These are phyloP conservation scores for Tridacna gigas DNA, from an alignment of 2,888 invertebrate genomes.

Conservation along the genomic window DNA sequence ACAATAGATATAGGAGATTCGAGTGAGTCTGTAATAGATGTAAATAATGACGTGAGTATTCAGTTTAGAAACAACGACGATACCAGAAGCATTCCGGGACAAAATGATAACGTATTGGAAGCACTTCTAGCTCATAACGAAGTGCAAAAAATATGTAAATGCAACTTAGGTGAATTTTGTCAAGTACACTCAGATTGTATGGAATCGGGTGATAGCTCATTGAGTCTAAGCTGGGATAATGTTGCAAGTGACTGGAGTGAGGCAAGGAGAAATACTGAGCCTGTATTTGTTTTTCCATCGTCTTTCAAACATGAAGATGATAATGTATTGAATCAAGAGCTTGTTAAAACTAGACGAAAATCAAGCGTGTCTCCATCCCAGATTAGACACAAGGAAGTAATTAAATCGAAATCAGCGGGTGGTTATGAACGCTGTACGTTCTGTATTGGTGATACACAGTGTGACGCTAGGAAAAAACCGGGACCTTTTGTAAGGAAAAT, in stretches of 20 bases:
- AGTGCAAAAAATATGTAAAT: conserved; percentile 36
- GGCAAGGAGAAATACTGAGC: conserved; percentile 60
- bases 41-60: conserved; percentile 17
- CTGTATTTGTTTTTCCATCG: conserved; percentile 39
- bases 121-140: not conserved
- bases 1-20: conserved; percentile 5
- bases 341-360: not conserved
- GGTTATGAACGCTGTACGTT: not conserved
- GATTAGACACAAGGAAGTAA: conserved; percentile 14
- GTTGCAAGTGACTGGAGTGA: conserved; percentile 59
- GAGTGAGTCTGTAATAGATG: conserved; percentile 8
- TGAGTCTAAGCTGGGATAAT: conserved; percentile 63
- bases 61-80: conserved; percentile 5
- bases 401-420: conserved; percentile 9
- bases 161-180: conserved; percentile 49
- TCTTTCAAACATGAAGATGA: conserved; percentile 40
- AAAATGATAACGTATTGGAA: not conserved
- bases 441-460: not conserved
- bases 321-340: not conserved
- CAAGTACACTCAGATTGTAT: conserved; percentile 49
- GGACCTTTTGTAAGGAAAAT: conserved; percentile 63
- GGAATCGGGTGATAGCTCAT: conserved; percentile 53
- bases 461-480: not conserved
- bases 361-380: not conserved
- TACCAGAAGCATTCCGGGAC: conserved; percentile 7